phyloP scores from a whole-genome alignment of 2,797 vertebrate species.

The Benthosema pterotum region DNA sequence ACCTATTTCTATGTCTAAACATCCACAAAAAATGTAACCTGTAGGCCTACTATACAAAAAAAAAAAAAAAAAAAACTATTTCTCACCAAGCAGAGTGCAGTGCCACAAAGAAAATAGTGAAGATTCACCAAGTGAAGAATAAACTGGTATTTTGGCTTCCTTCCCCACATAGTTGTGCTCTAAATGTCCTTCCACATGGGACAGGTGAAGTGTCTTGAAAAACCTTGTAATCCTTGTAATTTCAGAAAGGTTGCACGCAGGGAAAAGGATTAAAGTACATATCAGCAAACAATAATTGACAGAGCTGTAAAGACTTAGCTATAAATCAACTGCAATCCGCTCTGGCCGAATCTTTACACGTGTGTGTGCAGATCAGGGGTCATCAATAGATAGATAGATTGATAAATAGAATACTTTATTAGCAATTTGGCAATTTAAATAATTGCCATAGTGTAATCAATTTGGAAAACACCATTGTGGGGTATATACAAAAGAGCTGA shows the following conservation, averaged over 20 bases:
- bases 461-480: too few relatives aligned
- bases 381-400: too few relatives aligned
- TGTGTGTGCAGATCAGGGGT: slow-evolving; percentile 13
- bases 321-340: slow-evolving; percentile 17
- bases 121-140: slow-evolving; percentile 39
- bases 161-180: slow-evolving; percentile 50
- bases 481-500: too few relatives aligned
- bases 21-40: not conserved
- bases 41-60: not conserved
- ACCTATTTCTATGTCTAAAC: not conserved
- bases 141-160: slow-evolving; percentile 3
- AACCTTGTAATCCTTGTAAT: not conserved
- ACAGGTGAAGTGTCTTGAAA: not conserved
- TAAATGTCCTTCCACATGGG: not conserved
- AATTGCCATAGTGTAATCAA: too few relatives aligned
- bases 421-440: too few relatives aligned
- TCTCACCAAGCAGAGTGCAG: slow-evolving; percentile 71
- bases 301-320: slow-evolving; percentile 42
- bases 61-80: not conserved
- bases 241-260: not conserved
- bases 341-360: slow-evolving; percentile 23
- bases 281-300: slow-evolving; percentile 62
- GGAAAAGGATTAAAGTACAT: slow-evolving; percentile 6
- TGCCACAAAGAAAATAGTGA: slow-evolving; percentile 45
- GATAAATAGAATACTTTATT: too few relatives aligned